Evolutionary conservation across 2,888 invertebrate species (phyloP).

Genomic region (Chloroclystis v-ata): DNA sequence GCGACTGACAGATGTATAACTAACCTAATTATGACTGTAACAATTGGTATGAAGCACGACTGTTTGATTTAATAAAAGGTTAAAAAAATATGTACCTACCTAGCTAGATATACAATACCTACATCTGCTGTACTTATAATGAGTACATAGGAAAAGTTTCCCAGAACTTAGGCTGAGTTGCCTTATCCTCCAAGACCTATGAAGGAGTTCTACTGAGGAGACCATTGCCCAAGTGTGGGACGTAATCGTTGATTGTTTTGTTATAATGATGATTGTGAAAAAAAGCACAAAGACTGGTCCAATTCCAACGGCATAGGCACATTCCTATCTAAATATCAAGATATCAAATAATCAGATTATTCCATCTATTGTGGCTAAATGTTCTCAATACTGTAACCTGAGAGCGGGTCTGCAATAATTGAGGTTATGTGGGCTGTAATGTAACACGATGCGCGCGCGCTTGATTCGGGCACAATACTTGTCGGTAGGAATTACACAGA

Average conservation of each 20-base stretch:
- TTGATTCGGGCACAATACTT: slow-evolving; percentile 44
- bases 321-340: slow-evolving; percentile 7
- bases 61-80: no score
- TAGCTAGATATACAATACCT: no score
- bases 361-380: slow-evolving; percentile 16
- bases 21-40: background rate
- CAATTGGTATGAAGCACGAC: no score
- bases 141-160: no score
- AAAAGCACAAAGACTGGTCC: background rate
- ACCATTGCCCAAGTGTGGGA: no score
- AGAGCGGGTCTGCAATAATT: slow-evolving; percentile 31
- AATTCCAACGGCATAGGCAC: background rate
- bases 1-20: slow-evolving; percentile 27
- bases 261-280: no score
- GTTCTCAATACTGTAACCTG: slow-evolving; percentile 23
- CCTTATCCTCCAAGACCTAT: no score
- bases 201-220: no score
- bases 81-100: no score
- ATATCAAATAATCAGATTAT: slow-evolving; percentile 22
- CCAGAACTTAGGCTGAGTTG: no score
- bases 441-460: background rate
- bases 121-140: no score
- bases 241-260: no score
- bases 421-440: slow-evolving; percentile 14
- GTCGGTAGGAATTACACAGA: slow-evolving; percentile 42